These are phyloP conservation scores for Teleogryllus occipitalis DNA, from an alignment of 1,140 invertebrate genomes.

Conservation along the genomic window DNA sequence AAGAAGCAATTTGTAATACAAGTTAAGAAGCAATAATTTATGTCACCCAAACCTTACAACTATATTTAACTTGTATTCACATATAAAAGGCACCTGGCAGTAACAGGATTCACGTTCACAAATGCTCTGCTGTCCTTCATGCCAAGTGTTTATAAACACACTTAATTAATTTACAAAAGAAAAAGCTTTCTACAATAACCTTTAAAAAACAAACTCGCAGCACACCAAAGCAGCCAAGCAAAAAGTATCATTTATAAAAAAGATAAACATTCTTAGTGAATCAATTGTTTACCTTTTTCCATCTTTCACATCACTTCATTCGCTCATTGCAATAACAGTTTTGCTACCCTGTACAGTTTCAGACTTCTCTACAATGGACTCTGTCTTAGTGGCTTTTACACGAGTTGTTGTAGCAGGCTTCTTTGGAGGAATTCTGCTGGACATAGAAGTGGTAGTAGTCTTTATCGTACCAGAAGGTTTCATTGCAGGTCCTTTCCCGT, in stretches of 20 bases:
- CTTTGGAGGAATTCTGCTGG: neutral
- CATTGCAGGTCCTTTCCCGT: neutral
- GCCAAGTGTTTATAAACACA: too few relatives aligned
- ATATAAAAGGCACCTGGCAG: neutral
- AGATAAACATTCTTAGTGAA: neutral
- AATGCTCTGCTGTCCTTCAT: too few relatives aligned
- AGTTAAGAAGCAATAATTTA: neutral
- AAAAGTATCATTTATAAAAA: neutral
- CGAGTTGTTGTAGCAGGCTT: neutral
- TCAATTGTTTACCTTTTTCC: neutral
- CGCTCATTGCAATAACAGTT: neutral
- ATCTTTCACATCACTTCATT: neutral
- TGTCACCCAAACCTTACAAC: neutral
- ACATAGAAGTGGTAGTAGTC: neutral
- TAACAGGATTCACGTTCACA: neutral
- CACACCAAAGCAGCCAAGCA: neutral
- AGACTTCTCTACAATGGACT: neutral
- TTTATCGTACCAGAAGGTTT: neutral
- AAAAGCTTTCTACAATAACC: constrained; percentile 1
- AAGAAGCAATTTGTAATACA: neutral
- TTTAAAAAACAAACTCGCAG: neutral
- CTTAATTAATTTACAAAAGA: neutral
- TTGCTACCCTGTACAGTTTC: neutral
- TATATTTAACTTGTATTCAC: neutral
- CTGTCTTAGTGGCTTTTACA: neutral